Base-by-base conservation (phyloP, 2,797 vertebrate genomes). In the Pantherophis vulpinus region DNA sequence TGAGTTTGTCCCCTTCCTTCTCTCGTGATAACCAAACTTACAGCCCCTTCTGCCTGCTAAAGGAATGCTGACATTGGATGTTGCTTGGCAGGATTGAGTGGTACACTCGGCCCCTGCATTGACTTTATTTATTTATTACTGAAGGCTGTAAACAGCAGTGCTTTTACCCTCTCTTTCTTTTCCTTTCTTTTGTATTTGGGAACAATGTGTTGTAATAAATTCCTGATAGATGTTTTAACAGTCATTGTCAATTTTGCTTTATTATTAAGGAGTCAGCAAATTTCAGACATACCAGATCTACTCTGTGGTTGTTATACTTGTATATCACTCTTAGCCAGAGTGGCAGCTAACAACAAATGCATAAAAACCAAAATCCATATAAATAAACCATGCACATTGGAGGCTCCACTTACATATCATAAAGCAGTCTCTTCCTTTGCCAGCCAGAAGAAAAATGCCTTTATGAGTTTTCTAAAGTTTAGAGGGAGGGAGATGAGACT, bases 201-300 rank as follows among this genome's bases (percentile, higher is more conserved):
- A 97, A 97, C 96, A 95, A 96, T 0, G 97, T 98, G 97, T 98
- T 98, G 97, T 98, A 98, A 98, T 98, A 98, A 98, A 98, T 97
- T 96, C 97, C 94, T 95, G 1, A 96, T 96, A 96, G 97, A 96
- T 97, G 97, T 98, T 98, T 98, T 98, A 97, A 96, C 90, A 90
- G 11, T 0, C 93, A 91, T 96, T 94, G 95, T 97, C 94, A n/a
- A 70, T 91, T 94, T 96, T 96, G 93, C 93, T 97, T 58, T 58
- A 12, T 51, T 55, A 95, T 97, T 97, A 83, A 83, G 10, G 10
- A 2, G 20, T 5, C 37, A 47, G 20, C 37, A 83, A 83, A 47
- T 83, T 47, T 83, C 74, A 83, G 20, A 83, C 20, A 25, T 47
- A 47, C 4, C 2, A 23, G 74, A 47, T 5, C 74, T 83, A 83